phyloP scores from a whole-genome alignment of 1,140 invertebrate genomes.

The Nasonia longicornis region DNA sequence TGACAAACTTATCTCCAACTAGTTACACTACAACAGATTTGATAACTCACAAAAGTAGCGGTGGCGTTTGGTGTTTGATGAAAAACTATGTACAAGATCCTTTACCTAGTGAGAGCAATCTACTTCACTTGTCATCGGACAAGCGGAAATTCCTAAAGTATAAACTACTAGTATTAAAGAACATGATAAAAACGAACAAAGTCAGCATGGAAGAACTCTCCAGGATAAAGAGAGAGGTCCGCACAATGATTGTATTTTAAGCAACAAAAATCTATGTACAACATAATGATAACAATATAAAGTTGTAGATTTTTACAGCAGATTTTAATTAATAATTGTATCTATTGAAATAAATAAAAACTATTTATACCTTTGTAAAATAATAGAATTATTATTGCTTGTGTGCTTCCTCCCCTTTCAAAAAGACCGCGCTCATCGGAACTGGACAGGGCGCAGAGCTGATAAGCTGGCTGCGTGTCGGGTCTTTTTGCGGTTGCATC shows the following conservation, averaged over 20 bases:
- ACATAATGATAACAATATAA: neutral
- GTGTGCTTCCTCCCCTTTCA: neutral
- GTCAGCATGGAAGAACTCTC: constrained; percentile 55
- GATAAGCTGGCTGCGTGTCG: no score
- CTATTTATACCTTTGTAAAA: constrained; percentile 12
- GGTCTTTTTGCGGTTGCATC: neutral
- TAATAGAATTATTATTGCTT: neutral
- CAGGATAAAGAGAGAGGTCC: constrained; percentile 55
- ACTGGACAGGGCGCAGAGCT: neutral
- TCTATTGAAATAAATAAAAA: neutral
- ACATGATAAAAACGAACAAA: constrained; percentile 48
- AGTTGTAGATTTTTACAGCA: no score
- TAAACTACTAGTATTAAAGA: constrained; percentile 52
- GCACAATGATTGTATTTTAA: constrained; percentile 31
- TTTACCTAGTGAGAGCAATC: constrained; percentile 41
- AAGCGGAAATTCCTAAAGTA: constrained; percentile 56
- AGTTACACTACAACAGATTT: constrained; percentile 53
- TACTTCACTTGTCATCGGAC: constrained; percentile 33
- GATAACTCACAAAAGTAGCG: constrained; percentile 53
- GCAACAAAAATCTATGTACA: no score
- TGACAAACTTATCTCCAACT: constrained; percentile 37
- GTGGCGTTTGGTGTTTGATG: constrained; percentile 59
- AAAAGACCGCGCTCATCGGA: neutral
- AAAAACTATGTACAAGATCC: constrained; percentile 56
- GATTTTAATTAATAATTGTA: no score